Evolutionary conservation across 2,888 invertebrate species (phyloP).

Genomic region (Pollenia labialis): DNA sequence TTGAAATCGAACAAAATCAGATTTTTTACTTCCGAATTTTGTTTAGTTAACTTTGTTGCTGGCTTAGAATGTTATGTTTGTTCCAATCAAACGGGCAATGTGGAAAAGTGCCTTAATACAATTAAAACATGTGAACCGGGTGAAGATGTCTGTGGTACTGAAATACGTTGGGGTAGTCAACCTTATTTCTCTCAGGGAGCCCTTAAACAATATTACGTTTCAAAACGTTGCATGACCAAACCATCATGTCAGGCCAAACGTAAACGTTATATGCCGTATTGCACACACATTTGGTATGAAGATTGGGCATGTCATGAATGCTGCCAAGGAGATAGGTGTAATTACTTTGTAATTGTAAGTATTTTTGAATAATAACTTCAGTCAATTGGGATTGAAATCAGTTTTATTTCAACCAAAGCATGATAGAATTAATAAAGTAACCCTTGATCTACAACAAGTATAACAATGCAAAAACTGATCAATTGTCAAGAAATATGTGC

Average conservation of each 20-base stretch:
- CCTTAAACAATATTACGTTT: constrained; percentile 95
- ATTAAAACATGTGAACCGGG: constrained; percentile 95
- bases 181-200: constrained; percentile 98
- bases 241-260: constrained; percentile 90
- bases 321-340: constrained; percentile 97
- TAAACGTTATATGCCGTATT: constrained; percentile 89
- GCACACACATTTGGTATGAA: constrained; percentile 96
- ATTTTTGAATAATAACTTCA: background rate
- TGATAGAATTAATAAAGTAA: too few relatives aligned
- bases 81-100: constrained; percentile 95
- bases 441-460: too few relatives aligned
- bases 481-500: too few relatives aligned
- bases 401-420: too few relatives aligned
- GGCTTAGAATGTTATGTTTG: constrained; percentile 98
- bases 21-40: background rate
- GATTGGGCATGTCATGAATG: constrained; percentile 99
- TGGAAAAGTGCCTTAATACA: constrained; percentile 95
- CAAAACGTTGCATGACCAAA: constrained; percentile 94
- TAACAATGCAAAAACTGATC: too few relatives aligned
- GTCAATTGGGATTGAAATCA: too few relatives aligned
- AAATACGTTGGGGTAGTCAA: constrained; percentile 95
- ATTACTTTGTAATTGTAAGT: constrained; percentile 97
- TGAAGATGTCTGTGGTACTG: constrained; percentile 88
- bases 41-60: constrained; percentile 79
- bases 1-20: background rate